These are phyloP conservation scores for Gasteruption jaculator DNA, from an alignment of 2,888 invertebrate genomes.

Conservation along the genomic window DNA sequence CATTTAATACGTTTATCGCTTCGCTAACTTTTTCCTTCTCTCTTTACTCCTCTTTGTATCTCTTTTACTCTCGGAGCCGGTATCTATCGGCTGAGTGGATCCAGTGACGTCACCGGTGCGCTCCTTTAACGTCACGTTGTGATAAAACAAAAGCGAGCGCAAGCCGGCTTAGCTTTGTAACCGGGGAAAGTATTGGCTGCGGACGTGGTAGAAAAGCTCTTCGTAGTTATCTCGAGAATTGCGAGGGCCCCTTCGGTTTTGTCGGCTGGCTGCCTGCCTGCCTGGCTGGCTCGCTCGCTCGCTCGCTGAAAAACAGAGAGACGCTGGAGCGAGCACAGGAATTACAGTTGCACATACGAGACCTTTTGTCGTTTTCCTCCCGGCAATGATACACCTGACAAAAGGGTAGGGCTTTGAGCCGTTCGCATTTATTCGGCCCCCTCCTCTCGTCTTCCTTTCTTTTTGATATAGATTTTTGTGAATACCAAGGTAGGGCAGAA, in stretches of 20 bases:
- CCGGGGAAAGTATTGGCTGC: slow-evolving; percentile 12
- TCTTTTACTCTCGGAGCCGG: too few species aligned
- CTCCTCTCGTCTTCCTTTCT: neutral
- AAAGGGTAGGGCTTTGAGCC: too few species aligned
- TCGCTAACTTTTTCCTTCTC: slow-evolving; percentile 33
- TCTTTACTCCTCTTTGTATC: too few species aligned
- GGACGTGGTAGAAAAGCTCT: neutral
- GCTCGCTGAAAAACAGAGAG: too few species aligned
- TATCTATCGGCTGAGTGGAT: slow-evolving; percentile 40
- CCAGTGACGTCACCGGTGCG: slow-evolving; percentile 42
- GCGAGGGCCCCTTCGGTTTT: neutral
- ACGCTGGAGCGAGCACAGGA: too few species aligned
- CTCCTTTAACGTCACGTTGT: slow-evolving; percentile 36
- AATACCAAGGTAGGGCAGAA: too few species aligned
- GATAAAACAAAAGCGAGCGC: slow-evolving; percentile 36
- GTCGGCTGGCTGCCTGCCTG: too few species aligned
- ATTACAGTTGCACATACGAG: too few species aligned
- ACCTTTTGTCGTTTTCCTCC: too few species aligned
- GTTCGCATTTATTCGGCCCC: neutral
- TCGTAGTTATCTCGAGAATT: neutral
- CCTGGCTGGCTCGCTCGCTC: too few species aligned
- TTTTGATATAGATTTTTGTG: neutral
- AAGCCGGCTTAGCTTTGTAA: too few species aligned
- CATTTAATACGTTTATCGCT: slow-evolving; percentile 43
- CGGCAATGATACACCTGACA: too few species aligned